These are phyloP conservation scores for Drosophila mayaguana DNA, from an alignment of 2,888 invertebrate species.

Conservation along the genomic window DNA sequence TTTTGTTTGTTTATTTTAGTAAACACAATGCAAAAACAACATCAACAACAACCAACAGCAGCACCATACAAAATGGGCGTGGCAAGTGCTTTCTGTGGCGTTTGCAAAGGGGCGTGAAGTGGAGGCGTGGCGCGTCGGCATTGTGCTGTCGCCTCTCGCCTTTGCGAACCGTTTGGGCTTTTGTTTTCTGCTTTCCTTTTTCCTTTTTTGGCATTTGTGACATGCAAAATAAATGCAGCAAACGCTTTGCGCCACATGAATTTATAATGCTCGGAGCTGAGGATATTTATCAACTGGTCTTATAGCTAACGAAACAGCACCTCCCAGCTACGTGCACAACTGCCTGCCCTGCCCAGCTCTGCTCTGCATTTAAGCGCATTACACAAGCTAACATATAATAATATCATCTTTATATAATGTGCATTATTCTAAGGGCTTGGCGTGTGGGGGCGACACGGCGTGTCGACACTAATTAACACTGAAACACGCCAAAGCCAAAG, in stretches of 20 bases:
- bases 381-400: constrained; percentile 44
- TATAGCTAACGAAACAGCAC: background rate
- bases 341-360: background rate
- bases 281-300: constrained; percentile 46
- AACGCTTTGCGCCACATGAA: constrained; percentile 57
- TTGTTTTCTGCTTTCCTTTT: background rate
- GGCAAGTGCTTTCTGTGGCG: constrained; percentile 16
- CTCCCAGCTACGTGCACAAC: background rate
- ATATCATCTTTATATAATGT: constrained; percentile 39
- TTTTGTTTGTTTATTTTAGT: constrained; percentile 60
- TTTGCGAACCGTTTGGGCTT: constrained; percentile 6
- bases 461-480: constrained; percentile 46
- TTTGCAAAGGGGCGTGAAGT: constrained; percentile 29
- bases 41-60: background rate
- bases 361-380: constrained; percentile 56
- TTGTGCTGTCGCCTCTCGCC: constrained; percentile 27
- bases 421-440: constrained; percentile 50
- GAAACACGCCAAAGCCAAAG: constrained; percentile 15
- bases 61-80: constrained; percentile 7
- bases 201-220: constrained; percentile 50
- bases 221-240: constrained; percentile 59
- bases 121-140: background rate
- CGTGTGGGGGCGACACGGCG: background rate
- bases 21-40: constrained; percentile 46
- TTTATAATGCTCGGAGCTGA: constrained; percentile 51